Evolutionary conservation across 2,888 invertebrate genomes (phyloP).

Genomic region (Epinotia nisella): DNA sequence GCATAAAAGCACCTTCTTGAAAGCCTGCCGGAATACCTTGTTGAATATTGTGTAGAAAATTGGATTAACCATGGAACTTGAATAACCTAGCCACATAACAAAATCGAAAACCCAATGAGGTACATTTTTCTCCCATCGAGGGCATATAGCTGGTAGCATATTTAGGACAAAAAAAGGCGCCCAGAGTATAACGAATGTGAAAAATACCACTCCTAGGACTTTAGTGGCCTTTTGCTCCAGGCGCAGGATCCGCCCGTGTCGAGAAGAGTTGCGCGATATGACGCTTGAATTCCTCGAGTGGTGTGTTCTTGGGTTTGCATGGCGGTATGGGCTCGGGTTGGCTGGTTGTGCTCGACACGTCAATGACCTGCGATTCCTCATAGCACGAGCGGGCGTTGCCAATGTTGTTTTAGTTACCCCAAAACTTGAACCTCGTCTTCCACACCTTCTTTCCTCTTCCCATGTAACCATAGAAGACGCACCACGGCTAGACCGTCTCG

Average conservation of each 20-base stretch:
- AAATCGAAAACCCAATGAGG: constrained; percentile 93
- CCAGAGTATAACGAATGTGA: constrained; percentile 97
- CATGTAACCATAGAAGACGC: constrained; percentile 92
- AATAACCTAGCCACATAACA: constrained; percentile 97
- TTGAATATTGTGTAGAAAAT: constrained; percentile 98
- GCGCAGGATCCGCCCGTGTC: constrained; percentile 92
- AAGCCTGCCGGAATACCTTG: constrained; percentile 95
- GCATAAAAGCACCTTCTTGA: constrained; percentile 93
- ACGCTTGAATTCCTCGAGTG: constrained; percentile 93
- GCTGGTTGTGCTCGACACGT: constrained; percentile 64
- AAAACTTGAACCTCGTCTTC: constrained; percentile 89
- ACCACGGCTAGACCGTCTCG: constrained; percentile 83
- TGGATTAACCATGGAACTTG: constrained; percentile 97
- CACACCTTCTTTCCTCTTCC: constrained; percentile 87
- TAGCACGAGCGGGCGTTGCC: constrained; percentile 79
- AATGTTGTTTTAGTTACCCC: constrained; percentile 87
- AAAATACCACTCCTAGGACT: constrained; percentile 96
- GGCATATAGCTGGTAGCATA: constrained; percentile 92
- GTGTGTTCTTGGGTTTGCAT: constrained; percentile 86
- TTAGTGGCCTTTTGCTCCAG: constrained; percentile 98
- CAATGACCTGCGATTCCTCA: constrained; percentile 71
- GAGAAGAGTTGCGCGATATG: constrained; percentile 91
- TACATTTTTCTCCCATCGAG: constrained; percentile 90
- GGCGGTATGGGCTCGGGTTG: constrained; percentile 73
- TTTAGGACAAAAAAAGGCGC: constrained; percentile 98